These are phyloP conservation scores for Seladonia tumulorum DNA, from an alignment of 2,888 invertebrate genomes.

Conservation along the genomic window DNA sequence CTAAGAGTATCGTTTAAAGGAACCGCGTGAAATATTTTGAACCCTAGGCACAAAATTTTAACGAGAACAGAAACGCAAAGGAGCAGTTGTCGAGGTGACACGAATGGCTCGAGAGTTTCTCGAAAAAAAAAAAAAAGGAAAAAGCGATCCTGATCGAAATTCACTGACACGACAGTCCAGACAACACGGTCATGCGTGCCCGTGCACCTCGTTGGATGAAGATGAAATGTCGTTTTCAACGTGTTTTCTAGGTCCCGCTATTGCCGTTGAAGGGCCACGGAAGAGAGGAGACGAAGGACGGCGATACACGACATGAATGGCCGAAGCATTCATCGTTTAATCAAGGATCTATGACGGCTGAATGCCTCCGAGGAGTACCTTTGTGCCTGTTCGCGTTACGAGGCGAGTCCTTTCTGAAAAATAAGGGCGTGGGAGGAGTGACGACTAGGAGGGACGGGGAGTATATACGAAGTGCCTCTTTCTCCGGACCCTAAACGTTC, in stretches of 20 bases:
- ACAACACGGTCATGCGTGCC: constrained; percentile 28
- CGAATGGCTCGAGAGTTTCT: neutral
- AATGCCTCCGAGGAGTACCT: constrained; percentile 76
- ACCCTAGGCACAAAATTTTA: neutral
- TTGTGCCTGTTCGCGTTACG: constrained; percentile 74
- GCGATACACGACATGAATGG: constrained; percentile 63
- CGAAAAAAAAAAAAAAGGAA: constrained; percentile 1
- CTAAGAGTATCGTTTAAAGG: neutral
- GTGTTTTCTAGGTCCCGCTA: constrained; percentile 70
- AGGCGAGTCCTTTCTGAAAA: constrained; percentile 66
- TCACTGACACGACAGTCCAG: constrained; percentile 57
- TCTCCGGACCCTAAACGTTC: constrained; percentile 28
- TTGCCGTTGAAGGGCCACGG: constrained; percentile 49
- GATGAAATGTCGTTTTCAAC: constrained; percentile 79
- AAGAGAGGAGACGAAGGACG: constrained; percentile 27
- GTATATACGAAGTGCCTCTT: constrained; percentile 43
- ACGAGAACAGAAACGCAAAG: neutral
- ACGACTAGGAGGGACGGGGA: constrained; percentile 39
- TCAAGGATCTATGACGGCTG: constrained; percentile 81
- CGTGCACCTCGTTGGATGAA: constrained; percentile 54
- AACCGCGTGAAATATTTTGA: neutral
- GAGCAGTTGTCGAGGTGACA: neutral
- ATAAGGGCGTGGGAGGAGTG: constrained; percentile 70
- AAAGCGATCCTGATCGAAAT: constrained; percentile 46
- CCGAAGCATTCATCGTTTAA: constrained; percentile 81